These are phyloP conservation scores for Tetragnatha versicolor DNA, from an alignment of 1,140 invertebrate genomes.

Conservation along the genomic window DNA sequence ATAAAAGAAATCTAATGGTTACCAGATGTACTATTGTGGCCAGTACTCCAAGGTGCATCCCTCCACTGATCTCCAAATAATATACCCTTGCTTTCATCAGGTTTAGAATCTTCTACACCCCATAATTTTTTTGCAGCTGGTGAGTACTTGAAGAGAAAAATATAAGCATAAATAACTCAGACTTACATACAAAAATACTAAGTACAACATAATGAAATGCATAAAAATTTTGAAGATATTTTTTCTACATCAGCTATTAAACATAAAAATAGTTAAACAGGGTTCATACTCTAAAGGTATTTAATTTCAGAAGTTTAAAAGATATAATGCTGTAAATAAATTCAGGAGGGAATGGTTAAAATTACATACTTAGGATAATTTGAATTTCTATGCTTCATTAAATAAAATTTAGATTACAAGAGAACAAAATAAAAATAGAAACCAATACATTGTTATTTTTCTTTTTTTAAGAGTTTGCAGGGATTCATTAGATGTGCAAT, in stretches of 20 bases:
- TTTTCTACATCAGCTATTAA: not conserved
- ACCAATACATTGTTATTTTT: too few relatives aligned
- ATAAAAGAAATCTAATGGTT: constrained; percentile 55
- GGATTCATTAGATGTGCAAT: too few relatives aligned
- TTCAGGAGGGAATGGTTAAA: too few relatives aligned
- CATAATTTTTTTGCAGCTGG: constrained; percentile 85
- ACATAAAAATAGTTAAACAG: not conserved
- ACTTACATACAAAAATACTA: not conserved
- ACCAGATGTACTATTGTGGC: constrained; percentile 68
- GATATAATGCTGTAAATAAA: too few relatives aligned
- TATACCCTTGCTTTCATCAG: constrained; percentile 73
- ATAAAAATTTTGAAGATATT: not conserved
- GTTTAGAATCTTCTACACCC: constrained; percentile 76
- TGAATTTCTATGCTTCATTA: too few relatives aligned
- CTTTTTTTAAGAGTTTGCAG: too few relatives aligned
- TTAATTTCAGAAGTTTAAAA: too few relatives aligned
- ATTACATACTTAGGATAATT: too few relatives aligned
- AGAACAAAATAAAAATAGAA: too few relatives aligned
- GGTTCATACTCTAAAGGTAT: not conserved
- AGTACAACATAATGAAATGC: not conserved
- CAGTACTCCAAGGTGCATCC: constrained; percentile 84
- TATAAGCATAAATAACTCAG: not conserved
- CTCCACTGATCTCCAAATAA: constrained; percentile 84
- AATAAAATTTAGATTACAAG: too few relatives aligned
- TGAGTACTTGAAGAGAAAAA: constrained; percentile 64